Evolutionary conservation across 2,113 vertebrate species (phyloP).

Genomic region (Pantherophis guttatus): DNA sequence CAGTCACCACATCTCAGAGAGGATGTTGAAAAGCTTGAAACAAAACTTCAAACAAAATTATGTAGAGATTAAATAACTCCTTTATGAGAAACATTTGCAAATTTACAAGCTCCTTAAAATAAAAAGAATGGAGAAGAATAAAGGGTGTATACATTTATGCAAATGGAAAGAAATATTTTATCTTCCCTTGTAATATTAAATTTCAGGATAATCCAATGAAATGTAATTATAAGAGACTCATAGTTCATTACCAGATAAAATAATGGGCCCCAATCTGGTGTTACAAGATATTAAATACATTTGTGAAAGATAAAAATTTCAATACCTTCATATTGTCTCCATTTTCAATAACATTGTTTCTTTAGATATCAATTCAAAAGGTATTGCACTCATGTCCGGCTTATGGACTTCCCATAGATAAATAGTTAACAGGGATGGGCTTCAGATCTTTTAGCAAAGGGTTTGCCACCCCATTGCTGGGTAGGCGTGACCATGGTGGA

Average conservation of each 20-base stretch:
- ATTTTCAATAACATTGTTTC: background rate
- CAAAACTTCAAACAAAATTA: background rate
- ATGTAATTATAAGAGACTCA: background rate
- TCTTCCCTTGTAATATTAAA: background rate
- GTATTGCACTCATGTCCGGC: background rate
- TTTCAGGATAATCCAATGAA: background rate
- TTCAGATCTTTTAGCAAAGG: too few species aligned
- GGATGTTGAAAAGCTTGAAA: background rate
- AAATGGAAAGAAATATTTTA: background rate
- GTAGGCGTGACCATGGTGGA: too few species aligned
- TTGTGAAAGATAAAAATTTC: background rate
- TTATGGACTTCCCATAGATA: background rate
- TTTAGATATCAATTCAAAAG: background rate
- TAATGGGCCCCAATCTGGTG: background rate
- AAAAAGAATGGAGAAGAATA: background rate
- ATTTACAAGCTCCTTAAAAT: background rate
- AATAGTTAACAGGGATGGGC: background rate
- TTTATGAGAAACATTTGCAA: background rate
- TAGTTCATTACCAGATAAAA: background rate
- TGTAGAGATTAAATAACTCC: background rate
- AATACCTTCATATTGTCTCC: background rate
- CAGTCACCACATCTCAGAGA: background rate
- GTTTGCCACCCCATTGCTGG: too few species aligned
- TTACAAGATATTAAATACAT: background rate
- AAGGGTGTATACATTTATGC: background rate